Base-by-base conservation (phyloP, 2,113 vertebrate species). In the Haliaeetus leucogaster region DNA sequence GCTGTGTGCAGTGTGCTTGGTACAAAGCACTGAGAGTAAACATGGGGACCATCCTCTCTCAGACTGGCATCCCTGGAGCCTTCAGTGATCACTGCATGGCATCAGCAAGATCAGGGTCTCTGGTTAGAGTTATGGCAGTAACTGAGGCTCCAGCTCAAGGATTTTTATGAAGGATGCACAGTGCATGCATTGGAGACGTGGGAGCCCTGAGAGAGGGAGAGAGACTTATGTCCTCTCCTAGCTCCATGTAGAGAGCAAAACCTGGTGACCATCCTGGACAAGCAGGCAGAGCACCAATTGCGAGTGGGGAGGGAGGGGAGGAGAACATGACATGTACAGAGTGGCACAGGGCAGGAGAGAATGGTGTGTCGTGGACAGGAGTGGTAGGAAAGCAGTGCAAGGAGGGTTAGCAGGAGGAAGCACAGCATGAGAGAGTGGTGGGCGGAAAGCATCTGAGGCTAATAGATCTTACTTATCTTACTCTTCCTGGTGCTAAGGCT, bases 51-150 rank as follows among this genome's bases (percentile, higher is more conserved):
- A 3, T 9, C 34, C 80, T 30, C 45, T 56, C 45, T 58, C 68
- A 2, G 36, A 3, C 1, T 1, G 14, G 82, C 45, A 55, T 2
- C 86, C 76, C 87, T 5, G 9, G 22, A 27, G 48, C 73, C 8
- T 0, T n/a, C 63, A 11, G 71, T 0, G 3, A 29, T 16, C 30
- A 1, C 66, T 13, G 40, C 38, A 0, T 0, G 11, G 66, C 58
- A 1, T 4, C 67, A 19, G 79, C 22, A 13, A 7, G 61, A 8
- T 1, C 16, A 5, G 32, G 38, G 43, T 5, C 42, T 13, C 30
- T 20, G 47, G 11, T 8, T 2, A 2, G 40, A 45, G 65, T 1
- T 2, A 21, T 1, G 43, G 77, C 90, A 86, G 66, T 13, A 12
- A 9, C 20, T 1, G 38, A 30, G 7, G n/a, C 85, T 83, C 62